Base-by-base conservation (phyloP, 1,140 invertebrate genomes). In the Bombus confusus region DNA sequence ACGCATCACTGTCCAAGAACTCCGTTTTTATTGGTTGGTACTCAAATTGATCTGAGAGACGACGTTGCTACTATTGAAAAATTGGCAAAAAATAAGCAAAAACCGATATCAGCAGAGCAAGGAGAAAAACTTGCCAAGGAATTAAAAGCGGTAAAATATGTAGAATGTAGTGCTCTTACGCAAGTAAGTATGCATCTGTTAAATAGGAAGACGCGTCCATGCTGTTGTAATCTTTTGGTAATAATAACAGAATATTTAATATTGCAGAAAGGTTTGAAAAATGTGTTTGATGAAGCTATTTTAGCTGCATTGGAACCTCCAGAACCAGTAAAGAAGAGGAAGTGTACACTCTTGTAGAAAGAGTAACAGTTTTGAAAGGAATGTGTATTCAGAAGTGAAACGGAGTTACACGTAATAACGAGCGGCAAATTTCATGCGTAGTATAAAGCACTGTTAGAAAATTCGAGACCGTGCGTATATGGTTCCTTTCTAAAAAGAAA, bases 241-340 rank as follows among this genome's bases (percentile, higher is more conserved):
- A 68, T 22, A 37, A 2, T 13, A 6, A 15, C 41, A n/a, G 0
- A 28, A 41, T 69, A 28, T 84, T 86, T 83, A 34, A 76, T 25
- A 77, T 91, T 88, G 59, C 96, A 99, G 98, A 99, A 99, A 98
- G 99, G 99, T 89, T 95, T 99, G 92, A 99, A 99, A 96, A 99
- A 99, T 95, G 99, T 99, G 5, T 99, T 99, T 95, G 99, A 99
- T 95, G 99, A 99, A 96, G 99, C 99, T 69, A 99, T 99, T 92
- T 95, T 99, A 86, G 99, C 99, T 73, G 99, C 99, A 57, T 94
- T 99, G 90, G 98, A 99, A 95, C 99, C 99, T 37, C 99, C 99
- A 94, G 98, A 99, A 94, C 98, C 98, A 71, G 97, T 97, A 72
- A 99, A 98, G 96, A 98, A 97, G 95, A 98, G 97, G 96, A 98